phyloP scores from a whole-genome alignment of 2,797 vertebrate genomes.

The Buceros bicornis region DNA sequence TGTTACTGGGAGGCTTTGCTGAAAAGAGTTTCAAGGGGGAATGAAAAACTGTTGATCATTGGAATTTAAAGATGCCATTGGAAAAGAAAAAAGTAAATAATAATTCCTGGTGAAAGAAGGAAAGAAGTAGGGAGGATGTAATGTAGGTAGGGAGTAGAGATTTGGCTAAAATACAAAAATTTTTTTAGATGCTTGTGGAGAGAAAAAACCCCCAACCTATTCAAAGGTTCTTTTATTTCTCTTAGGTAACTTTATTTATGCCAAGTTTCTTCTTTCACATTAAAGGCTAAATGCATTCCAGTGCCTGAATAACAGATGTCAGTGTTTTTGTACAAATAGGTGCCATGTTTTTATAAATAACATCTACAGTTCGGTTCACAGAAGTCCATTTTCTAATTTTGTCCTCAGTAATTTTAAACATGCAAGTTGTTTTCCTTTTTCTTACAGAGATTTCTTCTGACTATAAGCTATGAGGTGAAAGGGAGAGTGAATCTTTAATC shows the following conservation, averaged over 20 bases:
- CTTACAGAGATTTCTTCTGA: background rate
- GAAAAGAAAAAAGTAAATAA: background rate
- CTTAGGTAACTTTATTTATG: background rate
- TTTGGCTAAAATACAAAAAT: background rate
- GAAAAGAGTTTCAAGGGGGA: background rate
- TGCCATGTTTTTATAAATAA: background rate
- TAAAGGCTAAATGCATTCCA: background rate
- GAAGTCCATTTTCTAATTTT: slow-evolving; percentile 13
- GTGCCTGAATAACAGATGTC: background rate
- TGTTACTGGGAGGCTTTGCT: background rate
- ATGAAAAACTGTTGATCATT: background rate
- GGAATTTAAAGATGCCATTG: background rate
- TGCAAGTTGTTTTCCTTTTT: background rate
- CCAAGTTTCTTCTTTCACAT: background rate
- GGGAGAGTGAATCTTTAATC: slow-evolving; percentile 57
- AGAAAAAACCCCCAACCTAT: background rate
- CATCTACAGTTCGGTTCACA: background rate
- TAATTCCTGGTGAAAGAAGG: background rate
- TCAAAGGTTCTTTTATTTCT: background rate
- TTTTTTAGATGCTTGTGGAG: background rate
- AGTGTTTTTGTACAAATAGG: background rate
- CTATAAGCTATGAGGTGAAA: background rate
- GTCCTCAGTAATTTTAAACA: background rate
- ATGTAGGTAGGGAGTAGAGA: background rate
- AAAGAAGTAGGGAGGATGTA: background rate